A percentile compares a stretch with the other conserved stretches of the same genome.
Evolutionary conservation across 1,140 invertebrate genomes (phyloP).

Genomic region (Calycopis cecrops): DNA sequence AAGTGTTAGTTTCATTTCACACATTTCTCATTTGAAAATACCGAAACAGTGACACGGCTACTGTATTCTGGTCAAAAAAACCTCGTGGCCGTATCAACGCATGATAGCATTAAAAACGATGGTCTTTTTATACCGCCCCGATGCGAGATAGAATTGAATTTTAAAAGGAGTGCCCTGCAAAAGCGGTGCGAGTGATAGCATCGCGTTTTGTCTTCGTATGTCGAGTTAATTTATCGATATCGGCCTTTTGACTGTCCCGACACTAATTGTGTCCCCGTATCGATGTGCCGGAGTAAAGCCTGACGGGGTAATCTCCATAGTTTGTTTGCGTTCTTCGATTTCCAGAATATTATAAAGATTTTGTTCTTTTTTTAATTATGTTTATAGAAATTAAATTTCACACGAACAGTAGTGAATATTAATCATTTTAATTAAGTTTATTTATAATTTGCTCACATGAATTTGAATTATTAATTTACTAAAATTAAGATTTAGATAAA

Average conservation of each 20-base stretch:
- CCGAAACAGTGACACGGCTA: neutral
- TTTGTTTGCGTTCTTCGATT: constrained; percentile 7
- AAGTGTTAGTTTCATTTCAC: too few relatives aligned
- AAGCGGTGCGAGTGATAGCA: constrained; percentile 34
- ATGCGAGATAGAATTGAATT: constrained; percentile 31
- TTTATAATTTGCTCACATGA: too few relatives aligned
- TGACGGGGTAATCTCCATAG: neutral
- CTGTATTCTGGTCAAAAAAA: neutral
- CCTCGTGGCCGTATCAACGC: neutral
- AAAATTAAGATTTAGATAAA: too few relatives aligned
- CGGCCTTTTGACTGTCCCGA: constrained; percentile 41
- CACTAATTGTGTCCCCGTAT: constrained; percentile 52
- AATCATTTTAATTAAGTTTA: too few relatives aligned
- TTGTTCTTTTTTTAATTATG: too few relatives aligned
- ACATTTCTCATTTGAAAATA: too few relatives aligned
- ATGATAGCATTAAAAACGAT: constrained; percentile 5
- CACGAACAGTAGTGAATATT: too few relatives aligned
- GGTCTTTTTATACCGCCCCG: constrained; percentile 13
- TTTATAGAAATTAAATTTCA: too few relatives aligned
- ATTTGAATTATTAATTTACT: too few relatives aligned
- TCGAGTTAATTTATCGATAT: constrained; percentile 47
- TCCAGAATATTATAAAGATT: too few relatives aligned
- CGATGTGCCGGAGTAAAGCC: constrained; percentile 30
- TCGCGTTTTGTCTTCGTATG: constrained; percentile 50
- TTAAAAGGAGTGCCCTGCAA: constrained; percentile 23